Evolutionary conservation across 1,140 invertebrate species (phyloP).

Genomic region (Orchesella cincta): DNA sequence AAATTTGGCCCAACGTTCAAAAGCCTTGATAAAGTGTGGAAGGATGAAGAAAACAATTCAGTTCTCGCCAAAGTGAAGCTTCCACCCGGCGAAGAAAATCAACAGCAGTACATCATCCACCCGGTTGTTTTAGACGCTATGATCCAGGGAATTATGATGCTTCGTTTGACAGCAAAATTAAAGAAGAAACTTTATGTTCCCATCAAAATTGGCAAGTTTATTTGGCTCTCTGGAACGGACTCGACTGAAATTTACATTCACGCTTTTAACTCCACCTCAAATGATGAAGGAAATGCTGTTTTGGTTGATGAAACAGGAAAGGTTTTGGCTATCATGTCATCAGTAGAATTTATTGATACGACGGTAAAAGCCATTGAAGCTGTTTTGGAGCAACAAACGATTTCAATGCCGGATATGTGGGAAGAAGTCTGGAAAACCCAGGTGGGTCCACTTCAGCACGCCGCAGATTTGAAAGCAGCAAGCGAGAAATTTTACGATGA

Average conservation of each 20-base stretch:
- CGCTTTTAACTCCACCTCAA: no score
- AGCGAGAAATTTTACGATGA: not conserved
- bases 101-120: conserved; percentile 31
- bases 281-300: not conserved
- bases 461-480: not conserved
- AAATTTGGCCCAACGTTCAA: conserved; percentile 36
- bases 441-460: not conserved
- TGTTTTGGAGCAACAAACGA: not conserved
- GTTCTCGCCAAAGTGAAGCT: not conserved
- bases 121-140: conserved; percentile 39
- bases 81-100: not conserved
- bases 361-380: not conserved
- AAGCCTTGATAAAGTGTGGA: conserved; percentile 31
- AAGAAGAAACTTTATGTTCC: not conserved
- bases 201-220: not conserved
- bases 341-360: not conserved
- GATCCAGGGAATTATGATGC: conserved; percentile 31
- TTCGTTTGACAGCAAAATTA: not conserved
- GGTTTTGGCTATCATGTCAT: not conserved
- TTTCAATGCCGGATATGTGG: not conserved
- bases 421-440: not conserved
- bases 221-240: not conserved
- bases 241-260: not conserved
- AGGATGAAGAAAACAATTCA: not conserved
- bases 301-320: not conserved